Base-by-base conservation (phyloP, 2,113 vertebrate species). In the Rhinogobius similis region DNA sequence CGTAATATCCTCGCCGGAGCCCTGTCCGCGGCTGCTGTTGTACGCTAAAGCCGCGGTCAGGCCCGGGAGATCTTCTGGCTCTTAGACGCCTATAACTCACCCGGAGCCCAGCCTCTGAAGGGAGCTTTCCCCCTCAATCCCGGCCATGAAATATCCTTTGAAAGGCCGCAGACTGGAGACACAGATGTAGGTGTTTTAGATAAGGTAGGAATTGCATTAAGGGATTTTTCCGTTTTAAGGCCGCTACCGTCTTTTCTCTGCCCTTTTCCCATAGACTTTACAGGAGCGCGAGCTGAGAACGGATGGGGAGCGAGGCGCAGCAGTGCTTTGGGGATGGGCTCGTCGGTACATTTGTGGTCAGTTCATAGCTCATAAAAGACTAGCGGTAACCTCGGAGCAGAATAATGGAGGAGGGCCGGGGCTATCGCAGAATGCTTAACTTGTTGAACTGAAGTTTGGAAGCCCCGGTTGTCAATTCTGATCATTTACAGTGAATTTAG, bases 171-270 rank as follows among this genome's bases (percentile, higher is more conserved):
- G 88, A 88, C 89, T 88, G 89, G 90, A 94, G 93, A 92, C 92
- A 93, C 91, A 93, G 91, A 93, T 92, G 87, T 92, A 93, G 92
- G 92, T 93, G 93, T 93, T 93, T 93, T 89, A 93, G 93, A 94
- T 93, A 93, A 93, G 91, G 93, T 88, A 91, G 91, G 87, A 92
- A 91, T 93, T 84, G 92, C 89, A 93, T 94, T 93, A 94, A 94
- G 87, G 91, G 93, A 92, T 93, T 93, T 92, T 90, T 90, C 90
- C 85, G 79, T 90, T 92, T 93, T 91, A 91, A 92, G 90, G 90
- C 89, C 83, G 83, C 82, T 86, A 78, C 88, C 79, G 85, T 88
- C 84, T 87, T 87, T 36, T 90, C 82, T 84, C 75, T 75, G 85
- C 82, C 81, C 85, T 93, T n/a, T 92, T 93, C 88, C 88, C 88